Evolutionary conservation across 2,113 vertebrate genomes (phyloP), one percentile per base, ranked within the genome.

Genomic region (Labeo catla): DNA sequence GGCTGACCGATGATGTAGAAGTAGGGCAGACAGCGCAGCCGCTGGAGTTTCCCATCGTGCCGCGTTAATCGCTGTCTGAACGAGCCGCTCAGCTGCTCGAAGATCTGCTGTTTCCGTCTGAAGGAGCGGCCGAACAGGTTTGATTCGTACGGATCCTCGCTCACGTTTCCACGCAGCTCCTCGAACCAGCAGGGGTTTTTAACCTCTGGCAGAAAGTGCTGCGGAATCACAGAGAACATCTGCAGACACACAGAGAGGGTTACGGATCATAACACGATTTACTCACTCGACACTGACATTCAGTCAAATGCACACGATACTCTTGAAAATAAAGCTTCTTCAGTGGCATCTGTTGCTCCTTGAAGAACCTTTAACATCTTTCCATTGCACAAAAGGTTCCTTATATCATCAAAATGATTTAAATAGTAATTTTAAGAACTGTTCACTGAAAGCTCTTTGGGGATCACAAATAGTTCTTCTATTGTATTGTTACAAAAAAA

Each of bases 1-100:
- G 98, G 97, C 87, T 99, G 98, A 11, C 98, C 98, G 0, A 99
- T 96, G 91, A 99, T 97, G 93, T 99, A 99, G 92, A 99, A 98
- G 87, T 94, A 96, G 0, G 98, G 98, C 21, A 99, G 92, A 80
- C 98, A 99, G 77, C 98, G 97, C 49, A 99, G 91, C 15, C 97
- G 96, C 66, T 95, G 96, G 83, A 91, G 92, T 11, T 93, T 95
- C 54, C 94, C 95, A 0, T 91, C 90, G 2, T 79, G 92, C 19
- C 93, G 94, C 1, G 93, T 89, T 88, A 98, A 81, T 89, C 95
- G 96, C 83, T 91, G 94, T 89, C 93, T 94, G 87, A 99, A 98
- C 21, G 92, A 92, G 86, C 92, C 93, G 87, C 92, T 94, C 91
- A 98, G 94, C 43, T 92, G 90, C 76, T 98, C 94, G 0, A 96